A percentile compares a stretch with the other conserved stretches of the same genome.
phyloP scores from a whole-genome alignment of 1,140 invertebrate species.

The Ceratina calcarata region DNA sequence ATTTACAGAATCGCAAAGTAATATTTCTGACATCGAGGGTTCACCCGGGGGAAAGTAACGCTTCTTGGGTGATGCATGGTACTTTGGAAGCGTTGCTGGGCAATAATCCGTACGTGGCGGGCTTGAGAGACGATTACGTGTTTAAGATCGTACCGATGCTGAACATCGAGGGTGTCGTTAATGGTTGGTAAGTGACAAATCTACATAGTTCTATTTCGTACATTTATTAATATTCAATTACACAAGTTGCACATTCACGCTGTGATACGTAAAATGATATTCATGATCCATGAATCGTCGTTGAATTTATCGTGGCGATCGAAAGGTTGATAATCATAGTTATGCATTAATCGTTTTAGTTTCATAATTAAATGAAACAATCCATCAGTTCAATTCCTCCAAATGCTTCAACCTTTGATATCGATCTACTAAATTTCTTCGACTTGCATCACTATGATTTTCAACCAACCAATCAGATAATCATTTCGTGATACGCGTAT shows the following conservation, averaged over 20 bases:
- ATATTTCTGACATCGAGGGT: slow-evolving; percentile 90
- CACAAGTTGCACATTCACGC: slow-evolving; percentile 70
- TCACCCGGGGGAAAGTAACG: slow-evolving; percentile 94
- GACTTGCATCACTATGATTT: no score
- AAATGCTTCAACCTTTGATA: no score
- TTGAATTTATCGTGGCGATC: slow-evolving; percentile 45
- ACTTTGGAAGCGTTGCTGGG: slow-evolving; percentile 86
- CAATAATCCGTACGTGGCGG: slow-evolving; percentile 81
- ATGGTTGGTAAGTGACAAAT: slow-evolving; percentile 88
- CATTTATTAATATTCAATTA: slow-evolving; percentile 74
- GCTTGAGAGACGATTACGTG: slow-evolving; percentile 87
- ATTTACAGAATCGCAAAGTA: slow-evolving; percentile 83
- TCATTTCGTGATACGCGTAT: slow-evolving; percentile 40
- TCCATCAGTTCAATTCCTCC: no score
- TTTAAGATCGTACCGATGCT: slow-evolving; percentile 95
- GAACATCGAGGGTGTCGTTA: slow-evolving; percentile 93
- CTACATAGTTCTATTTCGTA: slow-evolving; percentile 65
- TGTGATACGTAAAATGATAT: slow-evolving; percentile 63
- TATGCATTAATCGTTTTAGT: no score
- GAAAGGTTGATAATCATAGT: no score
- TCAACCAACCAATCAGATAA: slow-evolving; percentile 40
- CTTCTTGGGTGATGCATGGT: slow-evolving; percentile 94
- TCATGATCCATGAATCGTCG: slow-evolving; percentile 64
- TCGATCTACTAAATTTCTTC: no score
- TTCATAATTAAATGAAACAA: no score